phyloP scores from a whole-genome alignment of 1,140 invertebrate genomes.

The Drosophila bocki region DNA sequence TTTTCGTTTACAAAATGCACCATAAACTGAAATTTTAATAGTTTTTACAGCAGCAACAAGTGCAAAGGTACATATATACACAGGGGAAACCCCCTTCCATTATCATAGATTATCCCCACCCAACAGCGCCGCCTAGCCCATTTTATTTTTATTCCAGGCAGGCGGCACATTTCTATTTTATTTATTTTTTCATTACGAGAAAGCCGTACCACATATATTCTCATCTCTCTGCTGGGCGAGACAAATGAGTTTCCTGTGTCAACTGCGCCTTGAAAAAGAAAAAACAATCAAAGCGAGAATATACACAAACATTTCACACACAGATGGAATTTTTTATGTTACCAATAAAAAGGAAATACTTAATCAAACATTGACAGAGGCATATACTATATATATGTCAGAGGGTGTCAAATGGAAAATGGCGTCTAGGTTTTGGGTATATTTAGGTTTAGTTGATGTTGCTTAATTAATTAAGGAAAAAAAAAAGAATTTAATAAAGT shows the following conservation, averaged over 20 bases:
- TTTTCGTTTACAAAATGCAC: slow-evolving; percentile 26
- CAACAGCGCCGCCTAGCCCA: neutral
- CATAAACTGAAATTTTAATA: slow-evolving; percentile 47
- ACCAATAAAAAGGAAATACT: slow-evolving; percentile 30
- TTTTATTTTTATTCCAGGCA: slow-evolving; percentile 23
- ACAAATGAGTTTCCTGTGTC: slow-evolving; percentile 68
- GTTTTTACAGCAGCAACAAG: slow-evolving; percentile 6
- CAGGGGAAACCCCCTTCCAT: slow-evolving; percentile 5
- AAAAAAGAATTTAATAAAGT: too few relatives aligned
- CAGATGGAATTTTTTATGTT: slow-evolving; percentile 18
- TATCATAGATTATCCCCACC: slow-evolving; percentile 7
- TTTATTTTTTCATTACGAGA: slow-evolving; percentile 11
- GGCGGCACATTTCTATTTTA: slow-evolving; percentile 9
- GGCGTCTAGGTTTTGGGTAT: neutral
- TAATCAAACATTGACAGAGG: slow-evolving; percentile 23
- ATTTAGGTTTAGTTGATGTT: neutral
- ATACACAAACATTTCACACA: slow-evolving; percentile 18
- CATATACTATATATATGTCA: neutral
- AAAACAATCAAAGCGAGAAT: slow-evolving; percentile 28
- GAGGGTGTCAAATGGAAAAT: neutral
- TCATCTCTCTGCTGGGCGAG: slow-evolving; percentile 7
- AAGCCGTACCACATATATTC: neutral
- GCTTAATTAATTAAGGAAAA: neutral
- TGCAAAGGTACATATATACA: slow-evolving; percentile 7
- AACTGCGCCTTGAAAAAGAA: slow-evolving; percentile 32